Evolutionary conservation across 2,797 vertebrate species (phyloP), one percentile per base, ranked within the genome.

Genomic region (Mastacembelus armatus): DNA sequence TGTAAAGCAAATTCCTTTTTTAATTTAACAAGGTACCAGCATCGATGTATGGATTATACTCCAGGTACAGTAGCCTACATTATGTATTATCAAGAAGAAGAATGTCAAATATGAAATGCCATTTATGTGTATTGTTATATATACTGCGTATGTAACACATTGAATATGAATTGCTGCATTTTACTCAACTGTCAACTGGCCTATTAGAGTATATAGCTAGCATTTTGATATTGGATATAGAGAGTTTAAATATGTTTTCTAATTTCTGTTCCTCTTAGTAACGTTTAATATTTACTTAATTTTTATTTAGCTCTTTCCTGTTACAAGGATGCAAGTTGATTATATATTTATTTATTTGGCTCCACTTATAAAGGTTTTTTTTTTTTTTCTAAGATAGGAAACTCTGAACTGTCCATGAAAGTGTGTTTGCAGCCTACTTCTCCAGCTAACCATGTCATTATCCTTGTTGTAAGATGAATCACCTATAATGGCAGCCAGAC

Each of bases 81-180:
- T 51, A 62, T 81, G 79, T 89, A 77, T 85, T 81, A 79, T 78
- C 24, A 48, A 85, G 86, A 91, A 91, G 24, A 48, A 85, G 86
- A 91, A 91, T 89, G 89, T 89, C 68, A 70, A 78, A 79, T 64
- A 72, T 88, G 67, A 86, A 86, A 85, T 86, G 83, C 79, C 85
- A 84, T 87, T 78, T 72, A 79, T 85, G 70, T 86, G 80, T 82
- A 81, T 62, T 71, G 79, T 88, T 86, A 77, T 89, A 84, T 91
- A 90, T 86, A 71, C 83, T 66, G 78, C 84, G 79, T 86, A 86
- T 89, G 81, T 89, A 77, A 50, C 50, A 64, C 80, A 85, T 70
- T 84, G 71, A 84, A 68, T 44, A 77, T 85, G 78, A 78, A 87
- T 81, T 85, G 86, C 88, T 88, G 85, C 74, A 86, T 90, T 87